A percentile compares a stretch with the other conserved stretches of the same genome.
Conservation (phyloP, 2,888 invertebrate species). For the Atherix ibis region DNA sequence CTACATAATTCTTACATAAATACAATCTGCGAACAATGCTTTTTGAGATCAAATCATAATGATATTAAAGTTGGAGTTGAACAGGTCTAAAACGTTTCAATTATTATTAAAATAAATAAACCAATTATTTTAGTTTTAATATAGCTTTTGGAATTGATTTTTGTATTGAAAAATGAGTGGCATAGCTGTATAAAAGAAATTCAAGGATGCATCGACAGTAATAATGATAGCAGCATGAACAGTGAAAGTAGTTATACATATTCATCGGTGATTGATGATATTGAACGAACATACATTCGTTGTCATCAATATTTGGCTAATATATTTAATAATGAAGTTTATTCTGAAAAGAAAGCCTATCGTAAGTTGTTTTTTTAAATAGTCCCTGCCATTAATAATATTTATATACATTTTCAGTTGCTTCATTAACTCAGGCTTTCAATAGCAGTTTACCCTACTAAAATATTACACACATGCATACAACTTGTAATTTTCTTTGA, state of each 20-base stretch:
- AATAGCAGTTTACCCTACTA: conserved; percentile 24
- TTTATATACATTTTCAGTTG: too few species aligned
- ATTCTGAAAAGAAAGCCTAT: conserved; percentile 18
- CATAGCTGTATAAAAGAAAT: conserved; percentile 18
- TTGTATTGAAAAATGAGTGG: conserved; percentile 28
- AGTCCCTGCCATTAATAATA: neutral
- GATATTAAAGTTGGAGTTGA: conserved; percentile 18
- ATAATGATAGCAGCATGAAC: conserved; percentile 8
- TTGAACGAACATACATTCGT: conserved; percentile 27
- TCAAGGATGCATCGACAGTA: conserved; percentile 12
- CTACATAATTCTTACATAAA: conserved; percentile 27
- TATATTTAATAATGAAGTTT: conserved; percentile 22
- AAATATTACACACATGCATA: too few species aligned
- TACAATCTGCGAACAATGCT: conserved; percentile 22
- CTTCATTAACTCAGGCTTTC: conserved; percentile 22
- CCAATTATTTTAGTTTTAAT: conserved; percentile 4
- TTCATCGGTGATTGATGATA: conserved; percentile 22
- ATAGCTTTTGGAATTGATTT: conserved; percentile 24
- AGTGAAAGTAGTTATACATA: conserved; percentile 15
- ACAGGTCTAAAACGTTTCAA: too few species aligned
- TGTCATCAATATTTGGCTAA: conserved; percentile 27
- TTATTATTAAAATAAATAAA: neutral
- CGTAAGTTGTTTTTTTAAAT: conserved; percentile 15
- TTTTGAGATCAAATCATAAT: conserved; percentile 16
- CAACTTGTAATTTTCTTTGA: too few species aligned